Percentiles rank a stretch among this genome's conserved stretches.
Evolutionary conservation across 2,888 invertebrate genomes (phyloP).

Genomic region (Lithophane socia): DNA sequence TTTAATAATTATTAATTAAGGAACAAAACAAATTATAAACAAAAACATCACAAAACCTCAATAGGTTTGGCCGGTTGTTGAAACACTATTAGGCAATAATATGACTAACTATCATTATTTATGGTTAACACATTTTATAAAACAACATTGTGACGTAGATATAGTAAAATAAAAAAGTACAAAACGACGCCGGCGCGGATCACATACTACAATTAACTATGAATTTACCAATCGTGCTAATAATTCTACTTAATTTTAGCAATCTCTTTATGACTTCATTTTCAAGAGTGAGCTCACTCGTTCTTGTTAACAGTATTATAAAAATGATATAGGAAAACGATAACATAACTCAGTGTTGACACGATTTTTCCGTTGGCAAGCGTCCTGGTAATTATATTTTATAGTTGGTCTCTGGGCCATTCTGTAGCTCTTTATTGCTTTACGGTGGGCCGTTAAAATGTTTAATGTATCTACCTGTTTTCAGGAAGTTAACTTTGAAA

Average conservation of each 20-base stretch:
- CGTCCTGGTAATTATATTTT: constrained; percentile 59
- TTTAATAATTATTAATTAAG: no score
- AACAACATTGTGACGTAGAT: not conserved
- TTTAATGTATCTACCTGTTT: constrained; percentile 62
- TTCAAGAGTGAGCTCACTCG: not conserved
- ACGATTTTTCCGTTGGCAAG: constrained; percentile 53
- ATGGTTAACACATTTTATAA: no score
- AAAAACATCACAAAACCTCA: no score
- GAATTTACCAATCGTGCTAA: not conserved
- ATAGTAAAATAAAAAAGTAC: not conserved
- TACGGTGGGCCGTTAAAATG: constrained; percentile 54
- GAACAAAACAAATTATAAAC: no score
- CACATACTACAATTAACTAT: not conserved
- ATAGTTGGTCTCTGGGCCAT: constrained; percentile 59
- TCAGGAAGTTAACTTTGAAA: constrained; percentile 50
- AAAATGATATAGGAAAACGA: constrained; percentile 25
- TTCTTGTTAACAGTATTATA: constrained; percentile 18
- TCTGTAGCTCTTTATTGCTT: constrained; percentile 55
- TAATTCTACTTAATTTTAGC: not conserved
- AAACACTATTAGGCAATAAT: no score
- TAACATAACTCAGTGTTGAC: constrained; percentile 43
- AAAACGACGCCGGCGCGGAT: not conserved
- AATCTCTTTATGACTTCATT: not conserved
- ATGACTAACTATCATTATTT: no score
- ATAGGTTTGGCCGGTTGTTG: no score